Evolutionary conservation across 2,888 invertebrate genomes (phyloP), one percentile per base, ranked within the genome.

Genomic region (Aphidius colemani): DNA sequence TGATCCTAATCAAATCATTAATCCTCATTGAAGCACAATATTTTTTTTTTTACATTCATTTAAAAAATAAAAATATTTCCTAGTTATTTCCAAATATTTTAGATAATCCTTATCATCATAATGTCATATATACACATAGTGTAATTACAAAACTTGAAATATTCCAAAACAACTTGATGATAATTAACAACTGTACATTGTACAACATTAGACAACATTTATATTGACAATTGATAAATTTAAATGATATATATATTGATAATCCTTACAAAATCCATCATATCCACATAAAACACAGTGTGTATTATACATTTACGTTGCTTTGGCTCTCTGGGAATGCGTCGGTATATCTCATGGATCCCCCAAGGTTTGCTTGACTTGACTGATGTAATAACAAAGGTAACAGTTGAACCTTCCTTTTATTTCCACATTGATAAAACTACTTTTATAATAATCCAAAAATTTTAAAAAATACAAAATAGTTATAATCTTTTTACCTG

Each of bases 251-350:
- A 30, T 30, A 30, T 18, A 18, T 2, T 57, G 41, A 51, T 40
- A 53, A 45, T 48, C 41, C 56, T 59, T 53, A 48, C 48, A 55
- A 62, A 51, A 40, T 57, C 49, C 60, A 51, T 59, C 10, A 53
- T 7, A 44, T 64, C 68, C 72, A 69, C 68, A 69, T 57, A 57
- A 67, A 60, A 77, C 76, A 81, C 82, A 81, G 77, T 81, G 82
- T 81, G 81, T 82, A 78, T 82, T 81, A 46, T 82, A 80, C 79
- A 77, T 82, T 82, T 82, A 78, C 82, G 82, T 82, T 82, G 82
- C 82, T 82, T 82, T 82, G 82, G 82, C 82, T 82, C 82, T 86
- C 85, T 86, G 86, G 87, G 87, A 86, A 88, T 87, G 88, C 88
- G 80, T 83, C 83, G 83, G 82, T 83, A 82, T 30, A 30, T 82